These are phyloP conservation scores for Scrobipalpa atriplicella DNA, from an alignment of 2,888 invertebrate genomes.

Conservation along the genomic window DNA sequence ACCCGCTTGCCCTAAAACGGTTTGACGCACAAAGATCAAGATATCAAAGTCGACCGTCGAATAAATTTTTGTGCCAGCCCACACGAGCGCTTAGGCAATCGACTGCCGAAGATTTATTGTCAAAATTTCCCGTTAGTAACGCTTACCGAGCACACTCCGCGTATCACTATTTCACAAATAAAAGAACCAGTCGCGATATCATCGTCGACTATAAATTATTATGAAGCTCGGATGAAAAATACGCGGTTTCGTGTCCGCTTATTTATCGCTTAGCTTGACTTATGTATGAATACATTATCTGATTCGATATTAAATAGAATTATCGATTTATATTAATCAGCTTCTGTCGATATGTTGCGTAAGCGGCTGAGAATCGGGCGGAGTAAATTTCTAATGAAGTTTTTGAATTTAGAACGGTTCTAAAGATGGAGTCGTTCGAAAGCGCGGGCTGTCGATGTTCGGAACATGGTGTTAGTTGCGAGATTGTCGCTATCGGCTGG, in stretches of 20 bases:
- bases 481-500: slow-evolving; percentile 61
- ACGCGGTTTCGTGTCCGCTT: slow-evolving; percentile 75
- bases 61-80: slow-evolving; percentile 77
- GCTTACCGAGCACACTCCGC: slow-evolving; percentile 80
- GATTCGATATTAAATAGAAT: slow-evolving; percentile 56
- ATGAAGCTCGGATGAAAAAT: slow-evolving; percentile 79
- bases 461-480: slow-evolving; percentile 57
- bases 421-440: slow-evolving; percentile 28
- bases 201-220: slow-evolving; percentile 80
- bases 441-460: slow-evolving; percentile 49
- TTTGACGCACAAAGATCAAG: slow-evolving; percentile 70
- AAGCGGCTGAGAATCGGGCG: slow-evolving; percentile 22
- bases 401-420: slow-evolving; percentile 13
- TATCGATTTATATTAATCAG: slow-evolving; percentile 54
- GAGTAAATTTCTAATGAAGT: slow-evolving; percentile 7
- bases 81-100: slow-evolving; percentile 81
- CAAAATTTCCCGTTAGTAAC: slow-evolving; percentile 82
- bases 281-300: slow-evolving; percentile 72
- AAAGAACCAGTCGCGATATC: slow-evolving; percentile 82
- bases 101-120: slow-evolving; percentile 79
- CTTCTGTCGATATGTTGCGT: slow-evolving; percentile 40
- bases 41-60: slow-evolving; percentile 75
- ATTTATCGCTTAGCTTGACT: slow-evolving; percentile 73
- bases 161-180: slow-evolving; percentile 82
- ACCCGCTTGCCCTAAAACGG: slow-evolving; percentile 45